These are phyloP conservation scores for Caenorhabditis wallacei DNA, from an alignment of 2,888 invertebrate genomes.

Conservation along the genomic window DNA sequence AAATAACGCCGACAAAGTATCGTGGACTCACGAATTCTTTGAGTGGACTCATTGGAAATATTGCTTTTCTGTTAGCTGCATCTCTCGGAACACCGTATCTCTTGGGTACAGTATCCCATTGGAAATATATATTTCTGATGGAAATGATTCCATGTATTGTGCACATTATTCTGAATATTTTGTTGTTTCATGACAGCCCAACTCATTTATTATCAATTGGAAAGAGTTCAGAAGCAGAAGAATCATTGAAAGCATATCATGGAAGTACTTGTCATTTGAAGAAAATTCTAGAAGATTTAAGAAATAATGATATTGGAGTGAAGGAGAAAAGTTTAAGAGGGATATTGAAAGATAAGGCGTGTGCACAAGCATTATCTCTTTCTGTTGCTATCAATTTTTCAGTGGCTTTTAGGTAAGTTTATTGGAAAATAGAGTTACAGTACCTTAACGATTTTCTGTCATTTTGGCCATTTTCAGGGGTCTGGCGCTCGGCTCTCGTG, in stretches of 20 bases:
- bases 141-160: conserved; percentile 67
- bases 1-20: conserved; percentile 76
- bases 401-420: conserved; percentile 54
- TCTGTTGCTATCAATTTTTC: conserved; percentile 73
- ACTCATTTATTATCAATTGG: conserved; percentile 67
- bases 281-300: conserved; percentile 44
- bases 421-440: too few relatives aligned
- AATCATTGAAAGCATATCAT: conserved; percentile 60
- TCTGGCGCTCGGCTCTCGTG: too few relatives aligned
- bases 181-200: conserved; percentile 72
- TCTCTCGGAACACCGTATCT: conserved; percentile 73
- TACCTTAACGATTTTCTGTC: too few relatives aligned
- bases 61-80: conserved; percentile 76
- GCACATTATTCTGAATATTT: conserved; percentile 48
- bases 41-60: conserved; percentile 75
- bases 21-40: conserved; percentile 77
- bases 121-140: conserved; percentile 75
- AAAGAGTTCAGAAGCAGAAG: conserved; percentile 65
- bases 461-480: too few relatives aligned
- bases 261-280: conserved; percentile 44
- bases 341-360: conserved; percentile 32
- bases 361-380: conserved; percentile 59
- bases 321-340: conserved; percentile 34
- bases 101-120: conserved; percentile 70
- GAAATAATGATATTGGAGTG: not conserved